Conservation (phyloP, 64 coral and sea anemone species). For the Cladopsammia gracilis region DNA sequence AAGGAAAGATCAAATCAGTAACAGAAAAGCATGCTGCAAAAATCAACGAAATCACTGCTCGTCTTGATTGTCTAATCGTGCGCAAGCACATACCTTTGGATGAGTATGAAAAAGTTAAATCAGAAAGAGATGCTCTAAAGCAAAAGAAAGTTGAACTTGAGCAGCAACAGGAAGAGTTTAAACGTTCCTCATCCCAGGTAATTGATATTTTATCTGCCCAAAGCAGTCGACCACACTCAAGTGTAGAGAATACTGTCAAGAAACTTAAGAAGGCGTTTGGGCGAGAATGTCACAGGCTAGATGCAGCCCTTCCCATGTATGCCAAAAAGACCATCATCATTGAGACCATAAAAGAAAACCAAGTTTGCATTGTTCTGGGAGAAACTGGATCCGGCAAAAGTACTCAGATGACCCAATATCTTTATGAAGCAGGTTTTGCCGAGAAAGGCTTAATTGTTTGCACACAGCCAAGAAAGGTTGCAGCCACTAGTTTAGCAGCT, state of each 20-base stretch:
- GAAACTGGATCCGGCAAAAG: slow-evolving; percentile 95
- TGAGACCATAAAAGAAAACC: slow-evolving; percentile 65
- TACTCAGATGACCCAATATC: slow-evolving; percentile 85
- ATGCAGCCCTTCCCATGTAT: slow-evolving; percentile 81
- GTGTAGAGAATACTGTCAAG: slow-evolving; percentile 19
- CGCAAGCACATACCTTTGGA: slow-evolving; percentile 39
- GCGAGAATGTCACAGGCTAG: slow-evolving; percentile 72
- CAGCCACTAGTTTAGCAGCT: slow-evolving; percentile 75
- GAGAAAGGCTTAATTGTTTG: slow-evolving; percentile 71
- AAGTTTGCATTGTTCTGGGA: slow-evolving; percentile 82
- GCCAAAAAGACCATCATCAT: slow-evolving; percentile 73
- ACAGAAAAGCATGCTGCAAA: slow-evolving; percentile 33
- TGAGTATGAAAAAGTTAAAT: slow-evolving; percentile 41
- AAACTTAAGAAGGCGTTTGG: slow-evolving; percentile 54
- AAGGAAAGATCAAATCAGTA: not conserved
- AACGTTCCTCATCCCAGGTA: not conserved
- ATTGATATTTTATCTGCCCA: not conserved
- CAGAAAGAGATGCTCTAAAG: slow-evolving; percentile 62
- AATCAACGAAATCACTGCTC: slow-evolving; percentile 8
- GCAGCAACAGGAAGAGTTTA: slow-evolving; percentile 60
- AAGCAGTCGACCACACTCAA: not conserved
- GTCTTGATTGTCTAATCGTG: not conserved
- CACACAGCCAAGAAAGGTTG: slow-evolving; percentile 92
- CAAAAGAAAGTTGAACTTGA: slow-evolving; percentile 69
- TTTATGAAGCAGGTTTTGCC: slow-evolving; percentile 82